Percentiles rank a stretch among this genome's conserved stretches.
Evolutionary conservation across 2,797 vertebrate genomes (phyloP).

Genomic region (Gymnodraco acuticeps): DNA sequence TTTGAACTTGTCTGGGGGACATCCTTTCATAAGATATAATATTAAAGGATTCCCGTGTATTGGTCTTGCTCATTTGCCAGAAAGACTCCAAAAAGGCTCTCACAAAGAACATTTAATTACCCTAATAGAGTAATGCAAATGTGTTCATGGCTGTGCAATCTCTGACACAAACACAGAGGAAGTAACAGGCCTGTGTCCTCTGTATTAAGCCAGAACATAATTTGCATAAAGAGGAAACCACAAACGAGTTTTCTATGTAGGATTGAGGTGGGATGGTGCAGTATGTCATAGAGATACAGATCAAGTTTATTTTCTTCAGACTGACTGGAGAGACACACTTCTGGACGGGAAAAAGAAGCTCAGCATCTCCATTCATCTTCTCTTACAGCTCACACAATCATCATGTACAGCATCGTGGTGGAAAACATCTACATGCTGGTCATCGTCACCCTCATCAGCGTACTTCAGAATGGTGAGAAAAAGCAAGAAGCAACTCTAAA

Average conservation of each 20-base stretch:
- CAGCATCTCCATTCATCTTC: slow-evolving; percentile 24
- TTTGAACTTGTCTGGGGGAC: no score
- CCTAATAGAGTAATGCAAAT: not conserved
- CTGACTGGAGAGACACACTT: not conserved
- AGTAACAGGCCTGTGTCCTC: slow-evolving; percentile 26
- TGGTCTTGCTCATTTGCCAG: not conserved
- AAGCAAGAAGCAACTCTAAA: not conserved
- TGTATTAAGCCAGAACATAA: slow-evolving; percentile 35
- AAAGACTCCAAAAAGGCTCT: not conserved
- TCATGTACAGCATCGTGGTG: slow-evolving; percentile 87
- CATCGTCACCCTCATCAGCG: slow-evolving; percentile 92
- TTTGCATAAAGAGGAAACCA: slow-evolving; percentile 75
- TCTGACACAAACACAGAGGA: slow-evolving; percentile 31
- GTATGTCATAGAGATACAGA: slow-evolving; percentile 1
- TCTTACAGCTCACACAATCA: slow-evolving; percentile 4
- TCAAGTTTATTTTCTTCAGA: not conserved
- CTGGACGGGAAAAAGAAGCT: slow-evolving; percentile 26
- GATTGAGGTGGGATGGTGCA: slow-evolving; percentile 21
- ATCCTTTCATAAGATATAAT: not conserved
- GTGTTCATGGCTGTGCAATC: not conserved
- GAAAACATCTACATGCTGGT: slow-evolving; percentile 90
- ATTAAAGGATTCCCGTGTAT: not conserved
- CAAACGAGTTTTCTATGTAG: slow-evolving; percentile 8
- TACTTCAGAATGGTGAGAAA: slow-evolving; percentile 92
- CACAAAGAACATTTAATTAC: not conserved